phyloP scores from a whole-genome alignment of 2,113 vertebrate species.

The Limanda limanda region DNA sequence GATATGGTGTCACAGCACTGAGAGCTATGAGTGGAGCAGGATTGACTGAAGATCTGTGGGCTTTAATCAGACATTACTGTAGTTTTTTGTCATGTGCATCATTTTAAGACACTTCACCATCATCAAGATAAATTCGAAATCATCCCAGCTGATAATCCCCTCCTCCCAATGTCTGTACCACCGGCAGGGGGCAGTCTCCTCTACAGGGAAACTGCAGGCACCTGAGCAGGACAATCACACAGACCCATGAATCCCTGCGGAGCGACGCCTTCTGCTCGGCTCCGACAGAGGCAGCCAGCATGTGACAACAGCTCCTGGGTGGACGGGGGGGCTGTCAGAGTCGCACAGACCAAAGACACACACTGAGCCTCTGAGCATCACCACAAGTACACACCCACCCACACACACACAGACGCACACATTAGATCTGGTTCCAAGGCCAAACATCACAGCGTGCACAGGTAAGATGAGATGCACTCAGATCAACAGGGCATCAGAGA shows the following conservation, averaged over 20 bases:
- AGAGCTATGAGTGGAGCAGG: background rate
- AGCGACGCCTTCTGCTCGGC: slow-evolving; percentile 54
- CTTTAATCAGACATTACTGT: background rate
- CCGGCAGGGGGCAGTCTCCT: slow-evolving; percentile 54
- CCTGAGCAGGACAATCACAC: slow-evolving; percentile 16
- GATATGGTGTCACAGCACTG: too few species aligned
- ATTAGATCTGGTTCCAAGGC: background rate
- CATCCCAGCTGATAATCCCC: background rate
- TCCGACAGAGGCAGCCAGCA: slow-evolving; percentile 70
- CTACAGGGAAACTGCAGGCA: slow-evolving; percentile 20
- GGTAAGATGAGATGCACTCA: background rate
- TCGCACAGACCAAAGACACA: slow-evolving; percentile 37
- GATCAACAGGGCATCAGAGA: slow-evolving; percentile 7
- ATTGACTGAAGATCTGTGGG: background rate
- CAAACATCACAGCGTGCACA: background rate
- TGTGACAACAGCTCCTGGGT: slow-evolving; percentile 65
- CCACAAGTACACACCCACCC: slow-evolving; percentile 25
- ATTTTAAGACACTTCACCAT: slow-evolving; percentile 8
- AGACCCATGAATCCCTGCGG: slow-evolving; percentile 48
- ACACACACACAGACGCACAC: slow-evolving; percentile 9
- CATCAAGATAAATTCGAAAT: slow-evolving; percentile 12
- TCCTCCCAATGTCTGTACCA: background rate
- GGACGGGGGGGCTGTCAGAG: slow-evolving; percentile 56
- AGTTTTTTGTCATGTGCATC: background rate
- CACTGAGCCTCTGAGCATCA: slow-evolving; percentile 31